Evolutionary conservation across 1,140 invertebrate species (phyloP), one percentile per base, ranked within the genome.

Genomic region (Prorops nasuta): DNA sequence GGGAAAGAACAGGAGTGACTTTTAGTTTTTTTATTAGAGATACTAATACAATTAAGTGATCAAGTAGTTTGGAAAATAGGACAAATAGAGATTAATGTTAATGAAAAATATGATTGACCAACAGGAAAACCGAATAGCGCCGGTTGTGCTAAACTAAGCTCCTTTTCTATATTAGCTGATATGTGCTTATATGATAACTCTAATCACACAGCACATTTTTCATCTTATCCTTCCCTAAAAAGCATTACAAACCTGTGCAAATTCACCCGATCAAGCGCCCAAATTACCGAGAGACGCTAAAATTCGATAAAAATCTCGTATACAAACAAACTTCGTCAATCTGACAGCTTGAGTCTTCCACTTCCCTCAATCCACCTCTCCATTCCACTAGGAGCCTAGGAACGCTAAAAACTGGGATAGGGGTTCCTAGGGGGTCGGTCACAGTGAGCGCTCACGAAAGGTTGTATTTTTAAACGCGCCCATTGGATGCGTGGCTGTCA

Each of bases 321-420:
- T 66, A 67, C 59, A 67, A 67, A 66, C 66, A 67, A 66, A 54
- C 49, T 63, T 64, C 44, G 51, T 44, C 53, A 44, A 64, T 64
- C 66, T 67, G 66, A 67, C 66, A 67, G 62, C 52, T 66, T 32
- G 24, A 28, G n/a, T n/a, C n/a, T n/a, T n/a, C n/a, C n/a, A n/a
- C n/a, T n/a, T n/a, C n/a, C n/a, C n/a, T n/a, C n/a, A n/a, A n/a
- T n/a, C n/a, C n/a, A n/a, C n/a, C n/a, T n/a, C n/a, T n/a, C n/a
- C n/a, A n/a, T n/a, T n/a, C n/a, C n/a, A n/a, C n/a, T n/a, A n/a
- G n/a, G n/a, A n/a, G n/a, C n/a, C n/a, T n/a, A n/a, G n/a, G n/a
- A n/a, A n/a, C n/a, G n/a, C n/a, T n/a, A n/a, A n/a, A n/a, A n/a
- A n/a, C n/a, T n/a, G n/a, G n/a, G n/a, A n/a, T n/a, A n/a, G n/a